phyloP scores from a whole-genome alignment of 2,888 invertebrate species.

The Ichneumoninae sp. region DNA sequence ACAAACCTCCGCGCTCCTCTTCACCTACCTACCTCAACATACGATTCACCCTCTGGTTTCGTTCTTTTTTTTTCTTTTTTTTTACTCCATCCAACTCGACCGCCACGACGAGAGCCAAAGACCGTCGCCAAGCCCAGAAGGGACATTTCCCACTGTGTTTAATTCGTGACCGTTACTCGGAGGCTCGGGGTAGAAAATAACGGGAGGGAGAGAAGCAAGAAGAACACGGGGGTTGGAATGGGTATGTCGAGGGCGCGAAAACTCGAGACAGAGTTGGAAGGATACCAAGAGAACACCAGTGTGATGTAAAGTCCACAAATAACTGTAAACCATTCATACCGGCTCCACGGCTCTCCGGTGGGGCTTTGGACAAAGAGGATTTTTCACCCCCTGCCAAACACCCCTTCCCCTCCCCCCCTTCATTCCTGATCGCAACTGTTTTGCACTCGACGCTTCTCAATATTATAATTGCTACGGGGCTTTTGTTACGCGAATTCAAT shows the following conservation, averaged over 20 bases:
- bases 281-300: conserved; percentile 31
- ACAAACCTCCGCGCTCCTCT: conserved; percentile 49
- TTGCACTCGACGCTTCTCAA: conserved; percentile 27
- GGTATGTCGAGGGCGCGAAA: conserved; percentile 40
- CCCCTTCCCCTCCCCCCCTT: not conserved
- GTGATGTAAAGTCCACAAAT: conserved; percentile 44
- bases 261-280: conserved; percentile 45
- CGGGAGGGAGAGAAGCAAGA: conserved; percentile 54
- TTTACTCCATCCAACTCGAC: conserved; percentile 37
- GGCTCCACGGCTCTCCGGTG: not conserved
- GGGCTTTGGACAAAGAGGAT: conserved; percentile 33
- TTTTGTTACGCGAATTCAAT: conserved; percentile 45
- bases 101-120: conserved; percentile 38
- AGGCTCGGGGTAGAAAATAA: conserved; percentile 41
- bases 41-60: conserved; percentile 53
- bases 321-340: conserved; percentile 25
- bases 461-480: conserved; percentile 43
- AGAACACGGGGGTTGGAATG: conserved; percentile 12
- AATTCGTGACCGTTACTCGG: conserved; percentile 62
- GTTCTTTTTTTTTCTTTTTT: conserved; percentile 39
- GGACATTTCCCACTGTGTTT: conserved; percentile 67
- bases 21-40: conserved; percentile 59
- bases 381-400: not conserved
- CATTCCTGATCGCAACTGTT: conserved; percentile 12
- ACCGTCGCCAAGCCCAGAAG: conserved; percentile 59